These are phyloP conservation scores for Jaculus jaculus DNA, from an alignment of 2,113 vertebrate genomes.

Conservation along the genomic window DNA sequence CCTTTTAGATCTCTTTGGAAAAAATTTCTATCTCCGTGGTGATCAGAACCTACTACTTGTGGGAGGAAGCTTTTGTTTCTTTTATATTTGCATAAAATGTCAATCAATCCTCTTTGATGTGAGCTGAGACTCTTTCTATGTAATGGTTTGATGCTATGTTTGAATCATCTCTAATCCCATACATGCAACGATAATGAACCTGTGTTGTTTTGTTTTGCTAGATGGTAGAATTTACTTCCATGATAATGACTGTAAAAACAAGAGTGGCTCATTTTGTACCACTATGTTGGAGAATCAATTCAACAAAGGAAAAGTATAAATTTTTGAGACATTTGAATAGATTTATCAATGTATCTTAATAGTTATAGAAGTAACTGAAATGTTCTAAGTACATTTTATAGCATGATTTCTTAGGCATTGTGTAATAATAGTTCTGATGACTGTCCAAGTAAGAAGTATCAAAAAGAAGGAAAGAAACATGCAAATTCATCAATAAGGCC, in stretches of 20 bases:
- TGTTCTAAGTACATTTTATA: not conserved
- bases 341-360: not conserved
- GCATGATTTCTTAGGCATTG: not conserved
- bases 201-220: not conserved
- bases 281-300: not conserved
- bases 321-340: not conserved
- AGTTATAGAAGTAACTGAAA: not conserved
- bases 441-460: not conserved
- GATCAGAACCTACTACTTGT: not conserved
- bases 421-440: not conserved
- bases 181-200: not conserved
- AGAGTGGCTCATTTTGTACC: conserved; percentile 6
- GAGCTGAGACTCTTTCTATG: not conserved
- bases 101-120: not conserved
- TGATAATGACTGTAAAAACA: not conserved
- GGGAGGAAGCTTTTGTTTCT: not conserved
- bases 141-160: not conserved
- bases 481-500: not conserved
- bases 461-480: not conserved
- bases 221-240: not conserved
- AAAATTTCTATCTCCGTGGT: not conserved
- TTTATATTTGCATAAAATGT: conserved; percentile 11
- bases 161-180: not conserved
- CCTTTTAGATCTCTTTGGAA: not conserved
- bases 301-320: not conserved